Evolutionary conservation across 2,888 invertebrate species (phyloP).

Genomic region (Spicauda simplicius): DNA sequence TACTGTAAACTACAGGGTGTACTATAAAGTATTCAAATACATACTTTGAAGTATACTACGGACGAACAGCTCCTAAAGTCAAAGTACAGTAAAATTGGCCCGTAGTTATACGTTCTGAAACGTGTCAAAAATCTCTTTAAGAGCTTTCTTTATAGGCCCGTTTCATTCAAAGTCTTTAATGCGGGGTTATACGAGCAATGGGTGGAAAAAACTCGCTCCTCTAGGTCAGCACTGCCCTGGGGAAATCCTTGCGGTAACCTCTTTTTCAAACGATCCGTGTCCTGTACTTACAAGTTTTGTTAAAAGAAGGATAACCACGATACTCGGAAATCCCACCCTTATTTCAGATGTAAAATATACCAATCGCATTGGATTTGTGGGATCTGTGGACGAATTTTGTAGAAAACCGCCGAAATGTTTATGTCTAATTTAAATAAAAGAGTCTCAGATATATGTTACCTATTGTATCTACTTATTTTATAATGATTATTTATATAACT

Average conservation of each 20-base stretch:
- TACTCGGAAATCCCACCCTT: slow-evolving; percentile 12
- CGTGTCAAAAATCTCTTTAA: slow-evolving; percentile 21
- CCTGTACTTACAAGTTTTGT: slow-evolving; percentile 12
- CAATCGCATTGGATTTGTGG: neutral
- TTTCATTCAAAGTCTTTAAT: slow-evolving; percentile 23
- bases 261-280: slow-evolving; percentile 22
- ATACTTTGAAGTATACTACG: too few species aligned
- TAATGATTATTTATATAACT: too few species aligned
- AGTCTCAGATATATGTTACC: too few species aligned
- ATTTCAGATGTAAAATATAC: neutral
- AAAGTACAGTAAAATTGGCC: neutral
- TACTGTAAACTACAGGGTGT: too few species aligned
- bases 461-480: too few species aligned
- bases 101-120: neutral
- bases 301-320: slow-evolving; percentile 15
- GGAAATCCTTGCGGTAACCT: slow-evolving; percentile 30
- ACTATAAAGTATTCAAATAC: too few species aligned
- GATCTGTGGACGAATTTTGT: too few species aligned
- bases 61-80: too few species aligned
- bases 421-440: too few species aligned
- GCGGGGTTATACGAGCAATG: slow-evolving; percentile 1
- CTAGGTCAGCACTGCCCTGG: slow-evolving; percentile 28
- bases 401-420: too few species aligned
- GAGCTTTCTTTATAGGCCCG: slow-evolving; percentile 8
- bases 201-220: slow-evolving; percentile 5